Percentiles rank a stretch among this genome's conserved stretches.
phyloP scores from a whole-genome alignment of 2,113 vertebrate genomes.

The Acanthisitta chloris region DNA sequence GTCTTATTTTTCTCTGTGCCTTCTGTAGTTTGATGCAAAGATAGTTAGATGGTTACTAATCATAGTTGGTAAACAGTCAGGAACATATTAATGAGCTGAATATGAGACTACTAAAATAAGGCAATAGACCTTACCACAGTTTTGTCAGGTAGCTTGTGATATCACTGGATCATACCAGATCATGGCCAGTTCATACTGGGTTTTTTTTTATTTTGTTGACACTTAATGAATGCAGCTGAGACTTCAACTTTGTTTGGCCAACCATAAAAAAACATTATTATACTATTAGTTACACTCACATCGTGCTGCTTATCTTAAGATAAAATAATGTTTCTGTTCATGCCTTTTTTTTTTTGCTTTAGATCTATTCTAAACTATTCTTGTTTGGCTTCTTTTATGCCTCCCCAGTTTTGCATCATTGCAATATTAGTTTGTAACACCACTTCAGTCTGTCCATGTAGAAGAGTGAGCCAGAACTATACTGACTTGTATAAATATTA shows the following conservation, averaged over 20 bases:
- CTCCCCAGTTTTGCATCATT: neutral
- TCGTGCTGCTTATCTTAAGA: neutral
- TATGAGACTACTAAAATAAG: neutral
- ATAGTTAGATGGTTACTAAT: neutral
- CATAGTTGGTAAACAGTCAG: neutral
- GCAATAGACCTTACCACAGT: neutral
- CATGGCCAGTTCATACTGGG: neutral
- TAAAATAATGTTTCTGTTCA: neutral
- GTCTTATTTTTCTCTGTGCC: neutral
- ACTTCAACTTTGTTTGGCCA: neutral
- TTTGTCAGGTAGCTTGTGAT: neutral
- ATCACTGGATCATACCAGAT: neutral
- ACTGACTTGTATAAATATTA: neutral
- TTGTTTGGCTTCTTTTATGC: neutral
- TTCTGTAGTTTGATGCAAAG: neutral
- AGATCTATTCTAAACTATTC: neutral
- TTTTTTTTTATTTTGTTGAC: neutral
- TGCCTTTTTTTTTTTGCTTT: neutral
- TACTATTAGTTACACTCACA: neutral
- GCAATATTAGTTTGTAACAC: neutral
- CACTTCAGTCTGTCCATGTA: neutral
- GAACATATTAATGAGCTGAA: neutral
- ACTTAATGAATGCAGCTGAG: neutral
- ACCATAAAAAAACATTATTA: neutral
- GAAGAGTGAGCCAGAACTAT: neutral